phyloP scores from a whole-genome alignment of 2,113 vertebrate genomes.

The Salminus brasiliensis region DNA sequence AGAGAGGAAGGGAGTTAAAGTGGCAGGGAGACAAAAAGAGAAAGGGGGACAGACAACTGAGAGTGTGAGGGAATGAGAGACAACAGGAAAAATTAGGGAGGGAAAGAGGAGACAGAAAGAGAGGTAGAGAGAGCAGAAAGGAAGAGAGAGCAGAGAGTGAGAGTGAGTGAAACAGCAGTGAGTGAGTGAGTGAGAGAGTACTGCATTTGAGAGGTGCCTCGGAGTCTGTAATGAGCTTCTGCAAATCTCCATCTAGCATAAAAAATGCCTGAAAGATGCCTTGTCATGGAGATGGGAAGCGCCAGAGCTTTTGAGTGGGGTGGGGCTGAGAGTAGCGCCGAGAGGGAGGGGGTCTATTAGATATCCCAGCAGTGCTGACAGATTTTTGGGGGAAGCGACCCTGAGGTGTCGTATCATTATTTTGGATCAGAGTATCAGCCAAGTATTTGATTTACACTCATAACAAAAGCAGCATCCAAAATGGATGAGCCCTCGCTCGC shows the following conservation, averaged over 20 bases:
- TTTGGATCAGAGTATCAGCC: constrained; percentile 44
- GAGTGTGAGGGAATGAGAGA: constrained; percentile 14
- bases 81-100: too few species aligned
- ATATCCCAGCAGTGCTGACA: constrained; percentile 25
- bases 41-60: too few species aligned
- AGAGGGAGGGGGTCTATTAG: constrained; percentile 29
- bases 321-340: constrained; percentile 22
- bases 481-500: constrained; percentile 27
- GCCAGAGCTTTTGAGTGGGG: constrained; percentile 36
- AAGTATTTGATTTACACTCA: constrained; percentile 45
- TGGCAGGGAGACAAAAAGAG: constrained; percentile 15
- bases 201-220: constrained; percentile 68
- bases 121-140: constrained; percentile 12
- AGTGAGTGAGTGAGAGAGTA: constrained; percentile 18
- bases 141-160: constrained; percentile 12
- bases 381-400: constrained; percentile 42
- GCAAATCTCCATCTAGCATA: constrained; percentile 72
- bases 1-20: background rate
- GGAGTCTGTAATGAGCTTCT: constrained; percentile 76
- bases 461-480: constrained; percentile 39
- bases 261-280: constrained; percentile 75
- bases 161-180: constrained; percentile 12
- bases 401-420: constrained; percentile 42
- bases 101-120: constrained; percentile 5
- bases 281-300: constrained; percentile 67